Evolutionary conservation across 1,140 invertebrate species (phyloP), one percentile per base, ranked within the genome.

Genomic region (Neomicropteryx cornuta): DNA sequence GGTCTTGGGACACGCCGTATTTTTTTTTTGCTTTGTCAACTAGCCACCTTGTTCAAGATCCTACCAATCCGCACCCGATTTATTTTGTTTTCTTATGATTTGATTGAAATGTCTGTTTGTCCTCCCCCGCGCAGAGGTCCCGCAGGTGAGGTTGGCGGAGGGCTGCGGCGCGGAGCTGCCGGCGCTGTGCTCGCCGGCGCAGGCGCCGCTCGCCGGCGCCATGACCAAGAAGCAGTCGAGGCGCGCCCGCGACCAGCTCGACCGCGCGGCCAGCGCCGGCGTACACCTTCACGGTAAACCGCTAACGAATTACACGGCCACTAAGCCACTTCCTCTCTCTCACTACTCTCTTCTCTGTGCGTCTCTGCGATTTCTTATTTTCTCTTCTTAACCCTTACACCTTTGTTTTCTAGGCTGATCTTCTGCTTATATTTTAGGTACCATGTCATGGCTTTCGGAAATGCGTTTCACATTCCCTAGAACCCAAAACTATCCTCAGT

Each of bases 261-360:
- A 87, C 49, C 81, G 81, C 66, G 70, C 86, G 49, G 75, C 77
- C 46, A 79, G 83, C 65, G 79, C 87, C 71, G 87, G 84, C 71
- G 85, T 88, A 58, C 86, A 91, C 62, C 72, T 86, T 54, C 84
- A 89, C 69, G 87, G 87, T 90, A 82, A 69, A 70, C 54, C 22
- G 18, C 19, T 22, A 38, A 14, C n/a, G n/a, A n/a, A n/a, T n/a
- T n/a, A n/a, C n/a, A n/a, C n/a, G n/a, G n/a, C n/a, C n/a, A n/a
- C n/a, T n/a, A n/a, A n/a, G n/a, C n/a, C n/a, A n/a, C n/a, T n/a
- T n/a, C n/a, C n/a, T n/a, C n/a, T n/a, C n/a, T n/a, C n/a, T n/a
- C n/a, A n/a, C n/a, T n/a, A n/a, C n/a, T n/a, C n/a, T n/a, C n/a
- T n/a, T n/a, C n/a, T n/a, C n/a, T n/a, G n/a, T n/a, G n/a, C n/a